Conservation (phyloP, 2,888 invertebrate genomes). For the Drosophila longiperda region DNA sequence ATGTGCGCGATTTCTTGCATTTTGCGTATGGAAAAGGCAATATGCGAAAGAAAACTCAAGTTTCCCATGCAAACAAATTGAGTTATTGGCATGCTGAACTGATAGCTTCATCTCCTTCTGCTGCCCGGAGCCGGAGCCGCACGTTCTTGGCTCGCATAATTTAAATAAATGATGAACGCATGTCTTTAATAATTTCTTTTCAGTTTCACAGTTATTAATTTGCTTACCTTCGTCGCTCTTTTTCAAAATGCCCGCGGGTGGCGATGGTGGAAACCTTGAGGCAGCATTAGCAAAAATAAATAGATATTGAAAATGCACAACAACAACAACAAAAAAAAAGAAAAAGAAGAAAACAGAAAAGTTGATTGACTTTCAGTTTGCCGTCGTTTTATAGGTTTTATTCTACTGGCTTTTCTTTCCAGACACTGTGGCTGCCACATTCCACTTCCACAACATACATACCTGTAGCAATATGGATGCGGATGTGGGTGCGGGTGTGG, state of each 20-base stretch:
- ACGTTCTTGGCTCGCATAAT: conserved; percentile 59
- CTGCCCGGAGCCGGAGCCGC: conserved; percentile 28
- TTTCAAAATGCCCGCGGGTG: conserved; percentile 83
- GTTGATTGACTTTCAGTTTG: conserved; percentile 73
- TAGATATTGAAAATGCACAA: conserved; percentile 52
- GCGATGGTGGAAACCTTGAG: conserved; percentile 82
- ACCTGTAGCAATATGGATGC: conserved; percentile 84
- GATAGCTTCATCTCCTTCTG: conserved; percentile 17
- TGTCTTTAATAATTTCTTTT: conserved; percentile 65
- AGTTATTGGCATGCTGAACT: conserved; percentile 71
- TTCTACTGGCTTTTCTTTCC: conserved; percentile 52
- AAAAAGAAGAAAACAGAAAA: conserved; percentile 3
- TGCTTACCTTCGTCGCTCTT: conserved; percentile 84
- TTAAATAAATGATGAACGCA: conserved; percentile 79
- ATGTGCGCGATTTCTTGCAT: conserved; percentile 74
- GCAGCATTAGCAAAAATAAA: conserved; percentile 43
- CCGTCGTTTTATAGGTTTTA: conserved; percentile 20
- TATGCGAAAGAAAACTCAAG: conserved; percentile 7
- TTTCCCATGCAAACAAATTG: conserved; percentile 66
- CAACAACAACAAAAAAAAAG: neutral
- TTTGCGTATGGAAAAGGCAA: conserved; percentile 37
- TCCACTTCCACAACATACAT: conserved; percentile 35
- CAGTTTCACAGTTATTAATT: conserved; percentile 41
- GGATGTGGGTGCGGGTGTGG: conserved; percentile 76
- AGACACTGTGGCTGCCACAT: conserved; percentile 25